These are phyloP conservation scores for Ptychoptera contaminata DNA, from an alignment of 2,888 invertebrate genomes.

Conservation along the genomic window DNA sequence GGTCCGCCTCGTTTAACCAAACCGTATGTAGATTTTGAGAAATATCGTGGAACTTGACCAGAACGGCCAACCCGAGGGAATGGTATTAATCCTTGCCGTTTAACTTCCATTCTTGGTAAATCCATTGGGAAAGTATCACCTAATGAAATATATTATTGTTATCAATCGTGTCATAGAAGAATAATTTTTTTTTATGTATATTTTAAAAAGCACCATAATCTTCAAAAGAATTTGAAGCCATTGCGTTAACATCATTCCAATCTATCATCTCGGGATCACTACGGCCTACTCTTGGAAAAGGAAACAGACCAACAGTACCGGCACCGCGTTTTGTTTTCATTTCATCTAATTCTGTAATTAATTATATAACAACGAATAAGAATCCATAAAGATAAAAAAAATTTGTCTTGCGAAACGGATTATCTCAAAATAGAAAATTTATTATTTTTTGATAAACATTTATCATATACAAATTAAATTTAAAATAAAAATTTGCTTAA, in stretches of 20 bases:
- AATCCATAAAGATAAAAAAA: too few species aligned
- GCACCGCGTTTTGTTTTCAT: conserved; percentile 34
- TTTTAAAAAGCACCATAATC: conserved; percentile 31
- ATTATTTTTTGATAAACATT: too few species aligned
- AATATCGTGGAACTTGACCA: conserved; percentile 21
- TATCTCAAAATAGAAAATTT: too few species aligned
- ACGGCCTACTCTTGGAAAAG: conserved; percentile 45
- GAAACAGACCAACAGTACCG: conserved; percentile 40
- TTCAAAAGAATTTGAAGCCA: conserved; percentile 33
- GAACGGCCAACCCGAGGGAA: conserved; percentile 33
- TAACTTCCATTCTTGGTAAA: conserved; percentile 21
- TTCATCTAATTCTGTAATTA: conserved; percentile 21
- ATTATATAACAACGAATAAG: too few species aligned
- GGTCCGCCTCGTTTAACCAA: conserved; percentile 23
- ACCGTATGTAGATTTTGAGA: conserved; percentile 21
- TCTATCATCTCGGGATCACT: conserved; percentile 27
- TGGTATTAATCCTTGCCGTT: conserved; percentile 30
- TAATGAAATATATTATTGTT: conserved; percentile 4
- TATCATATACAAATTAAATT: too few species aligned
- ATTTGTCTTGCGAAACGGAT: too few species aligned
- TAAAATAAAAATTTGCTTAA: too few species aligned
- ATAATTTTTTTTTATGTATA: background rate
- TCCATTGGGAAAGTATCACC: conserved; percentile 11
- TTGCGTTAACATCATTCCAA: conserved; percentile 25
- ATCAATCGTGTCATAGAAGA: too few species aligned